These are phyloP conservation scores for Lycaena phlaeas DNA, from an alignment of 2,888 invertebrate genomes.

Conservation along the genomic window DNA sequence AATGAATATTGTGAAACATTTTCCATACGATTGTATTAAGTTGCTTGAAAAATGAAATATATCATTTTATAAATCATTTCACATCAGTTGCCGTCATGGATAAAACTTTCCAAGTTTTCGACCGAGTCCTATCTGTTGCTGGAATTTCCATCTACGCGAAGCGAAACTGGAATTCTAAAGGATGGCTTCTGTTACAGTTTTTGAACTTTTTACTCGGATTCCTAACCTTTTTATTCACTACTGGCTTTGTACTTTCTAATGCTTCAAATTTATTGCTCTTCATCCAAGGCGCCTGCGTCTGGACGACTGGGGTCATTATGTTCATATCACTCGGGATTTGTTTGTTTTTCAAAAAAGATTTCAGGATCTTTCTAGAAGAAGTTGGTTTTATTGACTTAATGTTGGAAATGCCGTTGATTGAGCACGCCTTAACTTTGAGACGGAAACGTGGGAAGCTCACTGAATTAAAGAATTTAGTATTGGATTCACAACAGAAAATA, in stretches of 20 bases:
- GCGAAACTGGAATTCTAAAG: conserved; percentile 36
- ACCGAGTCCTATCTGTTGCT: conserved; percentile 40
- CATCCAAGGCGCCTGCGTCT: conserved; percentile 57
- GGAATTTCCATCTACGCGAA: conserved; percentile 47
- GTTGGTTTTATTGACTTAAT: conserved; percentile 44
- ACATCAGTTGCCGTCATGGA: conserved; percentile 33
- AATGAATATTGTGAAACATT: conserved; percentile 13
- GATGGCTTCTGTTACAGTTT: conserved; percentile 40
- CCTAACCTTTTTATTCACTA: conserved; percentile 44
- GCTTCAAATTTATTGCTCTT: conserved; percentile 34
- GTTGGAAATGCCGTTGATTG: conserved; percentile 43
- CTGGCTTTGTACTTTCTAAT: conserved; percentile 37
- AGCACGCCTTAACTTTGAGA: conserved; percentile 23
- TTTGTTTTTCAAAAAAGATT: conserved; percentile 37
- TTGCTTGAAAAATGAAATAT: conserved; percentile 15
- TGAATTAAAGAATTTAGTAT: conserved; percentile 38
- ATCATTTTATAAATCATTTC: conserved; percentile 23
- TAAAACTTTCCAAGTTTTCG: conserved; percentile 36
- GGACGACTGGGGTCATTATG: conserved; percentile 56
- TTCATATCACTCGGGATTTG: conserved; percentile 46
- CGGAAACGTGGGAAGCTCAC: conserved; percentile 26
- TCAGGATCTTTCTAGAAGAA: conserved; percentile 41
- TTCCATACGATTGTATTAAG: neutral
- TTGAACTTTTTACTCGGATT: conserved; percentile 41
- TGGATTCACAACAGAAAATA: conserved; percentile 35